These are phyloP conservation scores for Tympanoctomys barrerae DNA, from an alignment of 2,797 vertebrate genomes.

Conservation along the genomic window DNA sequence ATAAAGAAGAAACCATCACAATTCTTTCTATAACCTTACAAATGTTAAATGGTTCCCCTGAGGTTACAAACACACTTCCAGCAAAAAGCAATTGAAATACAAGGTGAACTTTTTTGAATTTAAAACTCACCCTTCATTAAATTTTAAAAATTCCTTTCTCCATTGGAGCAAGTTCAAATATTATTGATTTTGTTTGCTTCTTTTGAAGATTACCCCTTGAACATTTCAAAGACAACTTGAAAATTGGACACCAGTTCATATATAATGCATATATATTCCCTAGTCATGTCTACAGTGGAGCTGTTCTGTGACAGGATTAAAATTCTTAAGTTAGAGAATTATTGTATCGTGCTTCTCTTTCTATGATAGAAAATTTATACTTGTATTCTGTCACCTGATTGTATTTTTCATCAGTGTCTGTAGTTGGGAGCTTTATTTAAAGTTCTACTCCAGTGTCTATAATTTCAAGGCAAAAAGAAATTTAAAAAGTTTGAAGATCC, in stretches of 20 bases:
- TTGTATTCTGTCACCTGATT: background rate
- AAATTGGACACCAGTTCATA: slow-evolving; percentile 44
- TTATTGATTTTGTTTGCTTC: slow-evolving; percentile 58
- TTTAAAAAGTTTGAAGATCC: slow-evolving; percentile 16
- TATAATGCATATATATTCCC: slow-evolving; percentile 39
- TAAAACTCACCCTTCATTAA: slow-evolving; percentile 46
- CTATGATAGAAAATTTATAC: slow-evolving; percentile 8
- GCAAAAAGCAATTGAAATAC: background rate
- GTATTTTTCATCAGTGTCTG: background rate
- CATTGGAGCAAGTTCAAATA: slow-evolving; percentile 53
- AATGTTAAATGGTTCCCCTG: background rate
- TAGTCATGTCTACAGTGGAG: background rate
- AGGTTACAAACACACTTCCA: background rate
- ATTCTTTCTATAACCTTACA: background rate
- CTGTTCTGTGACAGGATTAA: background rate
- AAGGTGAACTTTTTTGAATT: background rate
- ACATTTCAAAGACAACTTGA: slow-evolving; percentile 61
- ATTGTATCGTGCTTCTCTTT: background rate
- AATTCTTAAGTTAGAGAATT: slow-evolving; percentile 29
- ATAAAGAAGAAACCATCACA: background rate
- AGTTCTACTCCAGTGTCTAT: background rate
- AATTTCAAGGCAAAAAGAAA: slow-evolving; percentile 36
- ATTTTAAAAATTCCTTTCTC: slow-evolving; percentile 31
- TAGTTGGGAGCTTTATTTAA: background rate
- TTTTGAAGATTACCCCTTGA: slow-evolving; percentile 64